Evolutionary conservation across 2,888 invertebrate genomes (phyloP), one percentile per base, ranked within the genome.

Genomic region (Alviniconcha strummeri): DNA sequence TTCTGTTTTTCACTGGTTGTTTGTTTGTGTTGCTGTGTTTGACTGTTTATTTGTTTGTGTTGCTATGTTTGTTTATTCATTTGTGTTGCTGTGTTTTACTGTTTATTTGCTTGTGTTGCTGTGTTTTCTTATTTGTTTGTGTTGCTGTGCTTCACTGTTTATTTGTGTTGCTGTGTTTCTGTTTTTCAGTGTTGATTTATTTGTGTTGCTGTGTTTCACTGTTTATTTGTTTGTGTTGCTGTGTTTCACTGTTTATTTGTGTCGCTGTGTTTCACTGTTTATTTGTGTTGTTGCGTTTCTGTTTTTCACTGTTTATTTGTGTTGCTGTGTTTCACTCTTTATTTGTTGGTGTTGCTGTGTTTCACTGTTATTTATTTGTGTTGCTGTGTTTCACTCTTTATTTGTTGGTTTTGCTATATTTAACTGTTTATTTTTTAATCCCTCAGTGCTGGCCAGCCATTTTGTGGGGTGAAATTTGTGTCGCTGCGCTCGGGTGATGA

Each of bases 401-500:
- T 9, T 64, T 13, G 64, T 64, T 64, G 1, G 9, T 64, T 1
- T 36, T 36, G 15, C 9, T 64, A 4, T 64, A 4, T 64, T 15
- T 64, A 0, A 64, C 64, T 64, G 64, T 64, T 13, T 9, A 64
- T 64, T 13, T 69, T 69, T 69, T 69, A 2, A 13, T 17, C n/a
- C 6, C 17, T 7, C 89, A 93, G 93, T 89, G 93, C 93, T 84
- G 94, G 94, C 54, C 93, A 92, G 86, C 92, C 94, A 79, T 94
- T 92, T 87, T 94, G 93, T 89, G 90, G 91, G 8, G 92, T 94
- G 57, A 93, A 94, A 90, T 91, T 94, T 85, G 87, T 98, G 84
- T 98, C 98, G 0, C 95, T 98, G 81, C 95, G 96, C 92, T 96
- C 96, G 85, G 97, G 97, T 83, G 96, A 96, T 95, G 94, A 97